A percentile compares a stretch with the other conserved stretches of the same genome.
Evolutionary conservation across 2,113 vertebrate species (phyloP).

Genomic region (Apaloderma vittatum): DNA sequence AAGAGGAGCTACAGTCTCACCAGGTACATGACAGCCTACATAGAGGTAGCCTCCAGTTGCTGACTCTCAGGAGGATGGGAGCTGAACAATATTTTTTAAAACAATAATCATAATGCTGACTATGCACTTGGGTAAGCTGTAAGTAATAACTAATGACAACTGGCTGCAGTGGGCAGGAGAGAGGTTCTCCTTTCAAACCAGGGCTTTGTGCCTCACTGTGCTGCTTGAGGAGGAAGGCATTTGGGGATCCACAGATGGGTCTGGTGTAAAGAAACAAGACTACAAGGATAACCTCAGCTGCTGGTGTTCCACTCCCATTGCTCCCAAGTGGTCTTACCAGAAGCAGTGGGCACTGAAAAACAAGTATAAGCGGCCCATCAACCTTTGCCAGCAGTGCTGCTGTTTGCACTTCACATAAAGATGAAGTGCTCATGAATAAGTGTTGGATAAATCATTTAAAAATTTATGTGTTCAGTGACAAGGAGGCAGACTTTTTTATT

Average conservation of each 20-base stretch:
- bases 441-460: neutral
- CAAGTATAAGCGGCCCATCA: neutral
- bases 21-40: fast-evolving
- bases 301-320: neutral
- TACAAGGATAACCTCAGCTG: neutral
- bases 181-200: neutral
- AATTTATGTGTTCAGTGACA: neutral
- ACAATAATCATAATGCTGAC: neutral
- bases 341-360: neutral
- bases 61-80: neutral
- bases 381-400: neutral
- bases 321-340: neutral
- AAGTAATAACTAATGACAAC: neutral
- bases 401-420: neutral
- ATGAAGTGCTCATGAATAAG: neutral
- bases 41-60: neutral
- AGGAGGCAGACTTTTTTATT: neutral
- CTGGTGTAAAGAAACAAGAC: neutral
- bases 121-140: fast-evolving
- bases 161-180: neutral
- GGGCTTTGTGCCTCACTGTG: neutral
- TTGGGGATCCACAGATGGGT: neutral
- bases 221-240: neutral
- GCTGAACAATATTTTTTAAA: neutral
- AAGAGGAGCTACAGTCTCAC: neutral